Conservation (phyloP, 1,140 invertebrate genomes). For the Geopemphigus sp. region DNA sequence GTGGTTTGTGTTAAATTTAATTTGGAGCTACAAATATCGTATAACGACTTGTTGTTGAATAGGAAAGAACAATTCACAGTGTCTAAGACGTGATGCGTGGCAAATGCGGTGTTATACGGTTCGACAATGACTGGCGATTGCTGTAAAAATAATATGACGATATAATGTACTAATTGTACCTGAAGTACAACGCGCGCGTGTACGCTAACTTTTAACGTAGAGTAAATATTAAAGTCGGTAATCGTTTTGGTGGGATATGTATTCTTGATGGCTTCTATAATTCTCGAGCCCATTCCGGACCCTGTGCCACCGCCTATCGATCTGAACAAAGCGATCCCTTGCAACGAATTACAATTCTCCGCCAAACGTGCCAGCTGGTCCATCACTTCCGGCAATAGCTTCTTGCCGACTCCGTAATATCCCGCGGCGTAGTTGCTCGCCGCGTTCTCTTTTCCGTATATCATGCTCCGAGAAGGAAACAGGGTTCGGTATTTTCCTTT, state of each 20-base stretch:
- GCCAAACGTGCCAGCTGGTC: slow-evolving; percentile 55
- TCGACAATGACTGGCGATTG: slow-evolving; percentile 63
- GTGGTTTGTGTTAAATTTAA: slow-evolving; percentile 61
- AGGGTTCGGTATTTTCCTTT: slow-evolving; percentile 70
- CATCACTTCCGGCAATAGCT: slow-evolving; percentile 57
- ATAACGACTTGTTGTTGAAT: slow-evolving; percentile 86
- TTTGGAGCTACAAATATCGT: slow-evolving; percentile 63
- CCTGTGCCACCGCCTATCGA: slow-evolving; percentile 80
- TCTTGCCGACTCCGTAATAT: slow-evolving; percentile 62
- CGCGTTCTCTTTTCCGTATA: slow-evolving; percentile 84
- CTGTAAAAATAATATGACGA: slow-evolving; percentile 59
- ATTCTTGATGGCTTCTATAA: slow-evolving; percentile 74
- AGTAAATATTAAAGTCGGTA: slow-evolving; percentile 75
- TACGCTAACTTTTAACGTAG: slow-evolving; percentile 68
- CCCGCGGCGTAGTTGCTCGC: slow-evolving; percentile 85
- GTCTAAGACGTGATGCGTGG: slow-evolving; percentile 73
- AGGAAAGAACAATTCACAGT: slow-evolving; percentile 79
- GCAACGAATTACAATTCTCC: slow-evolving; percentile 60
- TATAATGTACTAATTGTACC: neutral
- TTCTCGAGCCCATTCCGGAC: slow-evolving; percentile 75
- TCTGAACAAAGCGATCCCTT: slow-evolving; percentile 56
- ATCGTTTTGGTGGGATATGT: slow-evolving; percentile 76
- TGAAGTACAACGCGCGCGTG: neutral
- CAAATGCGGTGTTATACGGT: slow-evolving; percentile 80
- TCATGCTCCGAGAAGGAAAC: slow-evolving; percentile 74